phyloP scores from a whole-genome alignment of 1,140 invertebrate species.

The Drosophila saltans region DNA sequence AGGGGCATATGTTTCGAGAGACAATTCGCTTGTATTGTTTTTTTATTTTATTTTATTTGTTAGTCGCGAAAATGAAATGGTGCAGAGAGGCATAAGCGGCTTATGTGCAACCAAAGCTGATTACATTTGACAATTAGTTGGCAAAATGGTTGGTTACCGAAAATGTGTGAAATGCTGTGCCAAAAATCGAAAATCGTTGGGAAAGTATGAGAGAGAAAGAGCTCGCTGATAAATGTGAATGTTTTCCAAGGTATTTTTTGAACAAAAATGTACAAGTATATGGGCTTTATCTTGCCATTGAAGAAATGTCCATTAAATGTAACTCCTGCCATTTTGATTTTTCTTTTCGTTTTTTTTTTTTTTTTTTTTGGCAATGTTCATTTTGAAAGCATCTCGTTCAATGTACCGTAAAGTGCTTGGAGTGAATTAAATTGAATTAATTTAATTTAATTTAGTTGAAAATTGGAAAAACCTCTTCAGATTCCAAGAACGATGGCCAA shows the following conservation, averaged over 20 bases:
- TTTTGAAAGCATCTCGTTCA: conserved; percentile 33
- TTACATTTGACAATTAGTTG: conserved; percentile 79
- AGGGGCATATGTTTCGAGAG: conserved; percentile 34
- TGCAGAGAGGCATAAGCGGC: conserved; percentile 66
- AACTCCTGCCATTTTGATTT: conserved; percentile 23
- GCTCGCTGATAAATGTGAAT: background rate
- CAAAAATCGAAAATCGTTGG: background rate
- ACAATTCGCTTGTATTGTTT: conserved; percentile 24
- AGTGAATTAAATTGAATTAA: conserved; percentile 77
- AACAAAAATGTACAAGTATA: background rate
- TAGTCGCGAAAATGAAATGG: conserved; percentile 67
- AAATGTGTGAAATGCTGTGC: conserved; percentile 12
- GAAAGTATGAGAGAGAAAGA: background rate
- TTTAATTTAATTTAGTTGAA: conserved; percentile 77
- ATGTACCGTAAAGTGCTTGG: conserved; percentile 62
- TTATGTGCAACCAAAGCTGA: conserved; percentile 70
- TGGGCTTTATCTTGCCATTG: background rate
- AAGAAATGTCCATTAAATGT: conserved; percentile 34
- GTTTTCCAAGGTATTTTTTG: conserved; percentile 28
- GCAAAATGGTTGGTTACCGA: conserved; percentile 36
- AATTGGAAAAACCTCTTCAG: conserved; percentile 72
- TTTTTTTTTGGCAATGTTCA: background rate
- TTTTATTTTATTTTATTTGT: conserved; percentile 60
- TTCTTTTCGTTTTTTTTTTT: no score
- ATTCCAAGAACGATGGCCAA: conserved; percentile 55